phyloP scores from a whole-genome alignment of 2,113 vertebrate genomes.

The Cromileptes altivelis region DNA sequence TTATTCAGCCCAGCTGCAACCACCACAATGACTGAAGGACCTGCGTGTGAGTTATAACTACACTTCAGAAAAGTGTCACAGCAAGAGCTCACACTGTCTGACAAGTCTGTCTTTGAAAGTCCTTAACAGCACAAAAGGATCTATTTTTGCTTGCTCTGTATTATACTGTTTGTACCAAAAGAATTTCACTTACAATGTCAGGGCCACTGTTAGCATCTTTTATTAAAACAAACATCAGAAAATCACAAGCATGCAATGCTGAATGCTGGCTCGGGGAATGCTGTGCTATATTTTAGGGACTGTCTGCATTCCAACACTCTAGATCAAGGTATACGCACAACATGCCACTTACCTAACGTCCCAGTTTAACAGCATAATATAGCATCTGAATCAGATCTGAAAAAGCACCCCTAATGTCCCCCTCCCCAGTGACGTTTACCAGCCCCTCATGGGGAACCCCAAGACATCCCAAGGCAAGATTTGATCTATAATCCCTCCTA shows the following conservation, averaged over 20 bases:
- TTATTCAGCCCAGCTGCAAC: conserved; percentile 24
- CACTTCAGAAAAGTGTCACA: conserved; percentile 8
- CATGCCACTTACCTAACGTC: not conserved
- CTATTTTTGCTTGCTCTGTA: not conserved
- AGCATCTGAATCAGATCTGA: not conserved
- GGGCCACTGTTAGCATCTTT: not conserved
- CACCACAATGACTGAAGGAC: not conserved
- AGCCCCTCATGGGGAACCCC: no score
- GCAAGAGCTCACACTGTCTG: not conserved
- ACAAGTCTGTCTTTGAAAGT: not conserved
- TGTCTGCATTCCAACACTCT: not conserved
- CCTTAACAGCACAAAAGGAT: not conserved
- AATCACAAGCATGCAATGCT: not conserved
- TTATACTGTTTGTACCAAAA: not conserved
- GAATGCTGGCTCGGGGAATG: not conserved
- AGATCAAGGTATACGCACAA: not conserved
- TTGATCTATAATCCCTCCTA: no score
- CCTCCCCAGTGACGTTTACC: no score
- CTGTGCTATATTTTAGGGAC: not conserved
- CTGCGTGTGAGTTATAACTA: not conserved
- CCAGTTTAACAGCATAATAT: not conserved
- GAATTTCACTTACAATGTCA: not conserved
- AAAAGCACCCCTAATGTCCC: not conserved
- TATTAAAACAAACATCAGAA: not conserved
- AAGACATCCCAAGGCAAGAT: no score